A percentile compares a stretch with the other conserved stretches of the same genome.
phyloP scores from a whole-genome alignment of 2,113 vertebrate species.

The Scomber colias region DNA sequence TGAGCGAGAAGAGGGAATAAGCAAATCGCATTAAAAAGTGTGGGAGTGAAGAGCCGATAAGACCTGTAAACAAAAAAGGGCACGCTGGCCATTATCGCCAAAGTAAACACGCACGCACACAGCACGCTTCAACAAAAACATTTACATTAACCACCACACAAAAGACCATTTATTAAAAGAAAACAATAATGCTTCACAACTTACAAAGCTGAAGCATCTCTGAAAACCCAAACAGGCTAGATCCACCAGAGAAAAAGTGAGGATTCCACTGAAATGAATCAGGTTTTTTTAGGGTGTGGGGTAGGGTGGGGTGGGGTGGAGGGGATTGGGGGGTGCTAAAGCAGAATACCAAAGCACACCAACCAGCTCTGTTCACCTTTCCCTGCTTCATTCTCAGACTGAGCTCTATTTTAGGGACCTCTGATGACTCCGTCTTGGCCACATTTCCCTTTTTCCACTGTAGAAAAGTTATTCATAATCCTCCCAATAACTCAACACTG shows the following conservation, averaged over 20 bases:
- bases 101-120: slow-evolving; percentile 56
- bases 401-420: slow-evolving; percentile 75
- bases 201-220: slow-evolving; percentile 64
- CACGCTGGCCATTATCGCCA: slow-evolving; percentile 56
- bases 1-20: slow-evolving; percentile 45
- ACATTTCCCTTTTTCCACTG: slow-evolving; percentile 81
- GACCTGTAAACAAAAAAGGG: slow-evolving; percentile 69
- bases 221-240: slow-evolving; percentile 48
- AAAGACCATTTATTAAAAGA: slow-evolving; percentile 78
- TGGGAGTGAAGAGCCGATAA: slow-evolving; percentile 61
- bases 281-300: slow-evolving; percentile 22
- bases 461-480: slow-evolving; percentile 80
- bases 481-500: slow-evolving; percentile 80
- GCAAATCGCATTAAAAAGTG: slow-evolving; percentile 44
- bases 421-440: slow-evolving; percentile 80
- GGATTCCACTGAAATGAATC: slow-evolving; percentile 60
- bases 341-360: slow-evolving; percentile 48
- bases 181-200: slow-evolving; percentile 67
- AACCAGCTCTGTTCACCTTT: slow-evolving; percentile 70
- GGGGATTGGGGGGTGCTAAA: slow-evolving; percentile 20
- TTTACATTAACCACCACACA: slow-evolving; percentile 69
- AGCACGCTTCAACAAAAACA: slow-evolving; percentile 73
- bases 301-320: too few relatives aligned
- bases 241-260: slow-evolving; percentile 47
- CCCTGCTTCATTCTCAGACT: slow-evolving; percentile 71